Conservation (phyloP, 2,888 invertebrate genomes). For the Mamestra brassicae region DNA sequence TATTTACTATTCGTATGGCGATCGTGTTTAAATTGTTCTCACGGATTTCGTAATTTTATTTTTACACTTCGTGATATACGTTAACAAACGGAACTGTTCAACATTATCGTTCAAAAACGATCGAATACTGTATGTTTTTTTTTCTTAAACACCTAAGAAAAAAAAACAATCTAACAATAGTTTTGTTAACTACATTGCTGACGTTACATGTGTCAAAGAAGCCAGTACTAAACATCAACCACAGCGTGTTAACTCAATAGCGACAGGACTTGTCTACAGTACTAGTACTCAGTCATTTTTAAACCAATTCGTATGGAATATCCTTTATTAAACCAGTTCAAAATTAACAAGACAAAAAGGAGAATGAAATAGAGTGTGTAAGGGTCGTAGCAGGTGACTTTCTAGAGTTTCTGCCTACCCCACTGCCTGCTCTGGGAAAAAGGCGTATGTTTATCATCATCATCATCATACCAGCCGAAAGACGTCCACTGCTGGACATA, state of each 20-base stretch:
- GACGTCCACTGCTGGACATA: too few species aligned
- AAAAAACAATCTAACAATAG: not conserved
- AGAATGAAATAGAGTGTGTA: not conserved
- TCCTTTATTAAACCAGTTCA: not conserved
- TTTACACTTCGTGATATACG: not conserved
- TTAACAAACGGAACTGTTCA: not conserved
- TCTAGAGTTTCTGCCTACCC: too few species aligned
- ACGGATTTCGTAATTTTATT: not conserved
- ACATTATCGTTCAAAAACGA: not conserved
- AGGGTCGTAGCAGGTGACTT: not conserved
- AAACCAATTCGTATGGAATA: not conserved
- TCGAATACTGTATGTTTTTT: not conserved
- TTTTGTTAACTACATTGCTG: conserved; percentile 13
- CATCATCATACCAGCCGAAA: too few species aligned
- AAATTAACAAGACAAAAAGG: not conserved
- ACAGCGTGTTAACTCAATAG: conserved; percentile 29
- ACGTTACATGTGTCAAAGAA: conserved; percentile 39
- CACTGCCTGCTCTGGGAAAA: too few species aligned
- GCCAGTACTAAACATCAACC: not conserved
- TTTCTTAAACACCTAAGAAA: not conserved
- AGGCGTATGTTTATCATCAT: too few species aligned
- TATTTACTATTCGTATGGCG: not conserved
- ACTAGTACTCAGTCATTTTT: not conserved
- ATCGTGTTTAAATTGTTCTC: not conserved
- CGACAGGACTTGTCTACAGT: not conserved